Evolutionary conservation across 1,140 invertebrate genomes (phyloP).

Genomic region (Physella acuta): DNA sequence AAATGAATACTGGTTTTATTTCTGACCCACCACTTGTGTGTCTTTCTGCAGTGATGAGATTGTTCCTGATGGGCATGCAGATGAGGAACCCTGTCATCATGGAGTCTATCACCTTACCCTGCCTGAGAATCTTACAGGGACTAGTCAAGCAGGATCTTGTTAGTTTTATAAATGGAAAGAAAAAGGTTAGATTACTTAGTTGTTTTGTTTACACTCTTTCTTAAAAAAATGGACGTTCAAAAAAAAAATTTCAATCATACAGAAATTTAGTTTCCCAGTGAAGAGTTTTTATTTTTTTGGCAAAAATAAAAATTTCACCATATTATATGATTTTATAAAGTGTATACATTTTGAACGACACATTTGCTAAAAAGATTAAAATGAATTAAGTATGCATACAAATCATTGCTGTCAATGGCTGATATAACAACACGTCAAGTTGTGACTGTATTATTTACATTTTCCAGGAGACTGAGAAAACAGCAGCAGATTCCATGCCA

Average conservation of each 20-base stretch:
- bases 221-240: neutral
- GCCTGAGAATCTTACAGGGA: conserved; percentile 79
- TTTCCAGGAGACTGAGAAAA: conserved; percentile 12
- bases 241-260: neutral
- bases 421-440: too few relatives aligned
- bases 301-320: too few relatives aligned
- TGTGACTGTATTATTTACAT: neutral
- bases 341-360: too few relatives aligned
- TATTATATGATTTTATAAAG: too few relatives aligned
- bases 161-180: conserved; percentile 41
- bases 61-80: conserved; percentile 73
- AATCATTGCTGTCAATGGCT: too few relatives aligned
- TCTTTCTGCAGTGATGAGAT: conserved; percentile 73
- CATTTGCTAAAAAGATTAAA: too few relatives aligned
- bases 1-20: too few relatives aligned
- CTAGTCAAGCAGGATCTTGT: conserved; percentile 71
- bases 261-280: conserved; percentile 2
- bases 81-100: conserved; percentile 74
- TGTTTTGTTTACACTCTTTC: neutral
- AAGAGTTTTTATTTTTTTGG: too few relatives aligned
- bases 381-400: too few relatives aligned
- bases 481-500: conserved; percentile 23
- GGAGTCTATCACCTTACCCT: conserved; percentile 78
- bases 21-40: too few relatives aligned
- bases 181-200: conserved; percentile 41